Percentiles rank a stretch among this genome's conserved stretches.
Conservation (phyloP, 2,797 vertebrate species). For the Bovichtus diacanthus region DNA sequence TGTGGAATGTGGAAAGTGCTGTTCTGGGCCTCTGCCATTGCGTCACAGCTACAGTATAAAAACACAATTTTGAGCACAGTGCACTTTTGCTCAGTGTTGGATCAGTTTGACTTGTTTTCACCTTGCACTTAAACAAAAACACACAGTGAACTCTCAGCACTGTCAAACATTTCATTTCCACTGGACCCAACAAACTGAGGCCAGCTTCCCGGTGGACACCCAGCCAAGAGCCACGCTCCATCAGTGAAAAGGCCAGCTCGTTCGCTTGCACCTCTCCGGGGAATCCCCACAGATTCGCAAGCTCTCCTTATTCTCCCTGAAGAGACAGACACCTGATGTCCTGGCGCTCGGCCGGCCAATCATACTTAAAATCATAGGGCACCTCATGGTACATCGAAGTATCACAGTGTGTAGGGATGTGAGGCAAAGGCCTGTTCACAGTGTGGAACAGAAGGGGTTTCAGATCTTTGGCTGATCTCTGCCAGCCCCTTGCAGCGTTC, state of each 20-base stretch:
- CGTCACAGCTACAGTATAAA: conserved; percentile 36
- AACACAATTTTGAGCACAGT: conserved; percentile 46
- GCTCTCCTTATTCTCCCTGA: conserved; percentile 48
- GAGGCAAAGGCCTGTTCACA: conserved; percentile 74
- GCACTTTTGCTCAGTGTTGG: conserved; percentile 26
- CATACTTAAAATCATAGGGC: conserved; percentile 79
- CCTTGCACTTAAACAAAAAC: conserved; percentile 41
- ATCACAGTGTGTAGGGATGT: conserved; percentile 92
- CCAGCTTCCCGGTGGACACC: conserved; percentile 53
- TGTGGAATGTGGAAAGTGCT: conserved; percentile 45
- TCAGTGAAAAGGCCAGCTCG: conserved; percentile 52
- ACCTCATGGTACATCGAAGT: conserved; percentile 87
- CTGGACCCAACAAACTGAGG: conserved; percentile 30
- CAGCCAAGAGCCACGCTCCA: conserved; percentile 45
- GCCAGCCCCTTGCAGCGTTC: conserved; percentile 64
- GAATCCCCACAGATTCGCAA: conserved; percentile 42
- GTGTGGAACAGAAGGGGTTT: conserved; percentile 73
- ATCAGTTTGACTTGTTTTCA: conserved; percentile 23
- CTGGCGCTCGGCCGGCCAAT: conserved; percentile 69
- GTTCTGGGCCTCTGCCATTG: conserved; percentile 33
- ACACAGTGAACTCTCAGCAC: conserved; percentile 33
- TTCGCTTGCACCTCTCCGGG: conserved; percentile 24
- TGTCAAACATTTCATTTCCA: conserved; percentile 25
- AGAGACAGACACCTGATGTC: conserved; percentile 67
- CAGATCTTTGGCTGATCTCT: conserved; percentile 65